A percentile compares a stretch with the other conserved stretches of the same genome.
Conservation (phyloP, 2,888 invertebrate genomes). For the Scrobipalpa atriplicella region DNA sequence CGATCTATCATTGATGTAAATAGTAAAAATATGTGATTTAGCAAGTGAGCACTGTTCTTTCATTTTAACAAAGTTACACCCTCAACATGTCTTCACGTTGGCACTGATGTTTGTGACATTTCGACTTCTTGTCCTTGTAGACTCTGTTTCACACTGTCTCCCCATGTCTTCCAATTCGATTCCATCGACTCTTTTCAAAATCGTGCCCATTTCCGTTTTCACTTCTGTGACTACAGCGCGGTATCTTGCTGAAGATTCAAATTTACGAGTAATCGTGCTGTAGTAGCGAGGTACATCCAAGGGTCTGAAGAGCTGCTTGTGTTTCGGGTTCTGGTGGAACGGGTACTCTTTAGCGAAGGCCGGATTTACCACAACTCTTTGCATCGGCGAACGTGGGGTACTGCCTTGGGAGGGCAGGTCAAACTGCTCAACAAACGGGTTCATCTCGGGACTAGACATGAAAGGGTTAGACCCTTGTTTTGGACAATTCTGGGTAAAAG, state of each 20-base stretch:
- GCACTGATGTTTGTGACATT: too few relatives aligned
- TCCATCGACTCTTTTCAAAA: too few relatives aligned
- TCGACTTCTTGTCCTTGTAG: too few relatives aligned
- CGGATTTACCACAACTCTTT: not conserved
- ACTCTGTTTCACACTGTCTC: too few relatives aligned
- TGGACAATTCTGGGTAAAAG: not conserved
- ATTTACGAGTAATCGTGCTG: not conserved
- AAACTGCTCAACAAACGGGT: not conserved
- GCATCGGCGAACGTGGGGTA: not conserved
- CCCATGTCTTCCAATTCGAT: too few relatives aligned
- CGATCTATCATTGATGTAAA: too few relatives aligned
- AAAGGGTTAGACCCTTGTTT: not conserved
- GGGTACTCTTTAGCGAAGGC: not conserved
- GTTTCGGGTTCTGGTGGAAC: not conserved
- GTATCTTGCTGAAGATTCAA: not conserved
- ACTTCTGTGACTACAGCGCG: not conserved
- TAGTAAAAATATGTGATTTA: too few relatives aligned
- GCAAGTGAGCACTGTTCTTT: too few relatives aligned
- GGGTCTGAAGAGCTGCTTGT: not conserved
- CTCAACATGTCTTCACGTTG: too few relatives aligned
- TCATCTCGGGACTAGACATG: not conserved
- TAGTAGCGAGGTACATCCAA: not conserved
- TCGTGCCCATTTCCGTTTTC: not conserved
- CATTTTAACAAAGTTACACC: too few relatives aligned
- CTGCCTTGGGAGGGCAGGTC: conserved; percentile 1